Evolutionary conservation across 2,888 invertebrate species (phyloP).

Genomic region (Dicranocentrus wangi): DNA sequence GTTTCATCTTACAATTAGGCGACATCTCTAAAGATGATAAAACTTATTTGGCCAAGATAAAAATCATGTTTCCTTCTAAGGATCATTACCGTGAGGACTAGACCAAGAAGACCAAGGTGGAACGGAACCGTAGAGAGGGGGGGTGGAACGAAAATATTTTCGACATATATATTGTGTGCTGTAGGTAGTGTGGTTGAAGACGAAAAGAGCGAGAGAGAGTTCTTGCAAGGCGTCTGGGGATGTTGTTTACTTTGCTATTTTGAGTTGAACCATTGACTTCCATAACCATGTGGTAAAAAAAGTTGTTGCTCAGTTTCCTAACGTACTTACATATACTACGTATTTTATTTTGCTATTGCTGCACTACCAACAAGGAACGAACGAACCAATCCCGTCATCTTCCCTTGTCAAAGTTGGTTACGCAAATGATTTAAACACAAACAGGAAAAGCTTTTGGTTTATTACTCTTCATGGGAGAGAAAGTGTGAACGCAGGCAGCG

Average conservation of each 20-base stretch:
- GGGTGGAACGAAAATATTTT: too few relatives aligned
- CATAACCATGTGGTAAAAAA: slow-evolving; percentile 13
- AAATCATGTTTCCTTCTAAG: slow-evolving; percentile 48
- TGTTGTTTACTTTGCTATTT: slow-evolving; percentile 54
- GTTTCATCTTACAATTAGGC: slow-evolving; percentile 56
- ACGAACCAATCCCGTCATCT: slow-evolving; percentile 47
- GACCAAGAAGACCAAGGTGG: neutral
- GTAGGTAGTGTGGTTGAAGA: slow-evolving; percentile 10
- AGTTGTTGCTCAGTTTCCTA: too few relatives aligned
- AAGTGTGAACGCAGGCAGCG: neutral
- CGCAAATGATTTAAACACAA: slow-evolving; percentile 58
- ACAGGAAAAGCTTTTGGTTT: slow-evolving; percentile 50
- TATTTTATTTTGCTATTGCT: too few relatives aligned
- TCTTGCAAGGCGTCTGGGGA: slow-evolving; percentile 43
- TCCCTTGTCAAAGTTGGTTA: slow-evolving; percentile 58
- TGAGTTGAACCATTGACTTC: slow-evolving; percentile 21
- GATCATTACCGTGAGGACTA: slow-evolving; percentile 12
- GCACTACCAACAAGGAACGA: too few relatives aligned
- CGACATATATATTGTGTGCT: slow-evolving; percentile 1
- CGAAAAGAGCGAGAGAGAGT: neutral
- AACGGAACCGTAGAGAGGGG: neutral
- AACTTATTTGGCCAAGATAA: slow-evolving; percentile 42
- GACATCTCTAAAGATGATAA: slow-evolving; percentile 19
- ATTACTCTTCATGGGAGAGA: slow-evolving; percentile 44
- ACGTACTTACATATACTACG: too few relatives aligned